Base-by-base conservation (phyloP, 2,797 vertebrate genomes). In the Muscicapa comitata region DNA sequence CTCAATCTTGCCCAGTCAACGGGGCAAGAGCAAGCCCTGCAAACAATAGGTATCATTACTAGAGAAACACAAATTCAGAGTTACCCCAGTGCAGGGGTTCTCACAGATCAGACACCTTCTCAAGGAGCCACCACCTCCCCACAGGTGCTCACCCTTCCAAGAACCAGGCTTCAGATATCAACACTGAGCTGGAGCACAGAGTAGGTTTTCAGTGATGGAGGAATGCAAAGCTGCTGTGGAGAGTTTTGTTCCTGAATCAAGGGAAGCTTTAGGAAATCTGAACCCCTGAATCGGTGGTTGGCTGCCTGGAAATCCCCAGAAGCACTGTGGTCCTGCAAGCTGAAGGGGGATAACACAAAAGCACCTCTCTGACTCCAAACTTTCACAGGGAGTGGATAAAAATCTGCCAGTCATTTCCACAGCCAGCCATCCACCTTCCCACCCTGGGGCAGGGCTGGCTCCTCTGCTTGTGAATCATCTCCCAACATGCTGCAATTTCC, bases 401-500 rank as follows among this genome's bases (percentile, higher is more conserved):
- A 93, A 86, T 63, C 78, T 85, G 53, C 26, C 17, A 5, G 70
- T 38, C 6, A 25, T 55, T 88, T 86, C 86, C 76, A 90, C 47
- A 81, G 66, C 76, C 82, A 88, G 33, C 10, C 18, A 72, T 88
- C 42, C 72, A 77, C 78, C 57, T 75, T 94, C 37, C 61, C 47
- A 75, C 35, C 65, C 47, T 35, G 62, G 38, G 91, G 93, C 68
- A 91, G 88, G 55, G 66, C 85, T 84, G 90, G 73, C 40, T 94
- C 54, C 86, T 62, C 62, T 51, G 42, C 76, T 86, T 80, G 82
- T 95, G 91, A 95, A 81, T 90, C 91, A 95, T 47, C 57, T 88
- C 58, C 62, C 43, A 23, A 0, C 6, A 9, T 62, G 20, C 43
- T 71, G 76, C 79, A 90, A 88, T 77, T 40, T 83, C 81, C 85